Evolutionary conservation across 2,113 vertebrate species (phyloP), one percentile per base, ranked within the genome.

Genomic region (Psilopsiagon aurifrons): DNA sequence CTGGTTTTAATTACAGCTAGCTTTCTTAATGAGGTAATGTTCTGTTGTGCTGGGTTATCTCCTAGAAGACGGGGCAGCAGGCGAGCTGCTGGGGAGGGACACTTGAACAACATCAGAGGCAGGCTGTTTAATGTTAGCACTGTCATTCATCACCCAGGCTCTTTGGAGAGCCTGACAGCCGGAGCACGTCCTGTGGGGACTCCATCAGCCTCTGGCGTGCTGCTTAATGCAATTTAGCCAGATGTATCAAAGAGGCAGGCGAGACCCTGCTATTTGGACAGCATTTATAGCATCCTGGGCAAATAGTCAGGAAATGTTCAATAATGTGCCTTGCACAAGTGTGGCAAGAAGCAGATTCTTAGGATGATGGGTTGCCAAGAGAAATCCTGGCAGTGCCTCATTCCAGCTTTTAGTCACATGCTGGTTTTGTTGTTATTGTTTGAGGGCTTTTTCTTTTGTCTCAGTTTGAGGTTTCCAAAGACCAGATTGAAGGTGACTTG

Each of bases 231-330:
- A 92, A 87, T 94, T 94, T 90, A 97, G 96, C 95, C 95, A 94
- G 91, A 94, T 89, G 86, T 84, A 97, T 95, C 92, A 95, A 86
- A 97, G 95, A 86, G 6, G 93, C 95, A 95, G 88, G 81, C 54
- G 2, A 94, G 96, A 94, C 93, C 95, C 96, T 79, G 88, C 88
- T 94, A 96, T 95, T 91, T 89, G 97, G 88, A 95, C 96, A 97
- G 95, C 96, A 69, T 95, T 94, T 90, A 94, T 90, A 95, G 96
- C 94, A 97, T 86, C 92, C 96, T 49, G 86, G 94, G 94, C 96
- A 97, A 97, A 97, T 29, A 92, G 93, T 93, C 95, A 97, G 97
- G 97, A 98, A 98, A 97, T 97, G 95, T 97, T 97, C 97, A 97
- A 97, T 98, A 96, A 97, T 86, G 95, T 96, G 90, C 94, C 96